phyloP scores from a whole-genome alignment of 2,888 invertebrate species.

The Eledona agricola region DNA sequence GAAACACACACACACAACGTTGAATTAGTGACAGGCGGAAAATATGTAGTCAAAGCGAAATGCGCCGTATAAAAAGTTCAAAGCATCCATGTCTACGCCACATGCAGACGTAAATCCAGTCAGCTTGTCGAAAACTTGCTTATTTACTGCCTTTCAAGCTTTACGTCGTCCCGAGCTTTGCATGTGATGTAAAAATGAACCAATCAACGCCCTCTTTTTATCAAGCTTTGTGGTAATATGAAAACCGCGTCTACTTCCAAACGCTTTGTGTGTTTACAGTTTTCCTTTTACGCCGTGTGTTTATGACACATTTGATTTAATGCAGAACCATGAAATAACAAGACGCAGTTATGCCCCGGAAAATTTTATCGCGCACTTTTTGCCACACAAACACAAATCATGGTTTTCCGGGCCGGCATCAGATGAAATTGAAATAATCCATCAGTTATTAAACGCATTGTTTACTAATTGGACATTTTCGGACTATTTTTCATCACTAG shows the following conservation, averaged over 20 bases:
- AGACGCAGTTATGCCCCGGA: constrained; percentile 39
- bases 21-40: constrained; percentile 54
- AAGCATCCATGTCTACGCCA: constrained; percentile 56
- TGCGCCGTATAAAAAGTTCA: constrained; percentile 56
- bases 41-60: constrained; percentile 58
- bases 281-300: constrained; percentile 45
- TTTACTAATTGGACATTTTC: too few species aligned
- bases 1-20: constrained; percentile 44
- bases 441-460: too few species aligned
- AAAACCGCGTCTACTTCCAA: constrained; percentile 46
- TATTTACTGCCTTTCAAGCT: constrained; percentile 59
- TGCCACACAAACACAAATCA: constrained; percentile 28
- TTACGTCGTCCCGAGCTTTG: constrained; percentile 50
- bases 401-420: too few species aligned
- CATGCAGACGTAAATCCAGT: constrained; percentile 56
- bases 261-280: constrained; percentile 43
- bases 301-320: constrained; percentile 51
- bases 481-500: too few species aligned
- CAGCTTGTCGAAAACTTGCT: constrained; percentile 59
- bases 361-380: constrained; percentile 38
- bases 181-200: constrained; percentile 57
- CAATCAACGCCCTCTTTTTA: constrained; percentile 57
- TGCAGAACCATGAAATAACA: constrained; percentile 44
- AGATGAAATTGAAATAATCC: too few species aligned
- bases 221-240: constrained; percentile 52